Evolutionary conservation across 2,888 invertebrate genomes (phyloP), one percentile per base, ranked within the genome.

Genomic region (Hesperia comma): DNA sequence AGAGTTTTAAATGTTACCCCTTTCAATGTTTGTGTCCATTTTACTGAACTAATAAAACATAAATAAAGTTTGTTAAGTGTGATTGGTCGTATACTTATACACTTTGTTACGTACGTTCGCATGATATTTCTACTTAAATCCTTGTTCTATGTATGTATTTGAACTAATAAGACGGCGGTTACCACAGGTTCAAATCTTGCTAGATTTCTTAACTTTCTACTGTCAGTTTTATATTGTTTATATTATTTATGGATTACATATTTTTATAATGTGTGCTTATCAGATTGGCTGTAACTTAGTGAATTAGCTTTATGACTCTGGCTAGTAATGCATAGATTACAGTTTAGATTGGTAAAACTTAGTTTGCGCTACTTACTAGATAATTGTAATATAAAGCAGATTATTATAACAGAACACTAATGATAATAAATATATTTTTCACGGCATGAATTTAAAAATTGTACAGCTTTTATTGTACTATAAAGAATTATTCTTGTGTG

Each of bases 381-480:
- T 21, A 17, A 12, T 41, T 54, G 32, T n/a, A 21, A 43, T 43
- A 33, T 14, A 3, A 32, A 49, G 43, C 51, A 43, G 64, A 7
- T 12, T 41, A 58, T 26, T 4, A n/a, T n/a, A n/a, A n/a, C n/a
- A n/a, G n/a, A n/a, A n/a, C n/a, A n/a, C 32, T 58, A 64, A 63
- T 46, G 17, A 46, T 15, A 57, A 51, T 12, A 17, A 19, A 12
- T 40, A 37, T 21, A n/a, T 40, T 43, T 5, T 57, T 40, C 17
- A 57, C 15, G 41, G 62, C 61, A 67, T 67, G 61, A 26, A 57
- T 10, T 49, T 17, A 15, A 46, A 55, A 60, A 55, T 33, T 57
- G 19, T 63, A 57, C 21, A 63, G 53, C 56, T 83, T 79, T 70
- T 76, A 75, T 73, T 75, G 69, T 72, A 69, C 3, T 41, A 17